Evolutionary conservation across 2,113 vertebrate genomes (phyloP).

Genomic region (Catharus bicknelli): DNA sequence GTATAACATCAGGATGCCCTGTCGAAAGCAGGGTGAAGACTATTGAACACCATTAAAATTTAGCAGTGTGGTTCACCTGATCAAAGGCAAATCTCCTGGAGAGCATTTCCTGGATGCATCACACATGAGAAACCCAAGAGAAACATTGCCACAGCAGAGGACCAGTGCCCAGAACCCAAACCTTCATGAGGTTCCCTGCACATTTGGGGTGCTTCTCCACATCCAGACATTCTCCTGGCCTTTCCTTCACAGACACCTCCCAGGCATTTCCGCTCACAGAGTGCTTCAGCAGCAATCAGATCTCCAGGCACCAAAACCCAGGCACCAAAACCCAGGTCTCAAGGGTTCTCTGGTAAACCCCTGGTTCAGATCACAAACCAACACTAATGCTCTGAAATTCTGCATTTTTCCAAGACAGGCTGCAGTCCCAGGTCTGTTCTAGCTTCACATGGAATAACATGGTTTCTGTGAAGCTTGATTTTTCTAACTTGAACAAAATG

Average conservation of each 20-base stretch:
- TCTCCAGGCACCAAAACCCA: neutral
- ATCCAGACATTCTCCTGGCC: neutral
- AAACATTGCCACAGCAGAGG: neutral
- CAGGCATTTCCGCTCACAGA: neutral
- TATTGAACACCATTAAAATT: neutral
- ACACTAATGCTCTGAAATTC: neutral
- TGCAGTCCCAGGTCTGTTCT: neutral
- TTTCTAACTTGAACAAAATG: neutral
- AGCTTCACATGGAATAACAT: neutral
- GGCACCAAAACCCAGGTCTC: neutral
- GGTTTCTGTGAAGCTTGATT: neutral
- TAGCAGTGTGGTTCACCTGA: neutral
- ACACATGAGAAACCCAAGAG: neutral
- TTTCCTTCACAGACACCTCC: neutral
- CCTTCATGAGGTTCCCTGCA: neutral
- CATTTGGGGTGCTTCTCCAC: neutral
- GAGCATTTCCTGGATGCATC: neutral
- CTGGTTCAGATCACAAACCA: neutral
- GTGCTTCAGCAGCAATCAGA: neutral
- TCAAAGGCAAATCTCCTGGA: neutral
- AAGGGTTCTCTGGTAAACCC: neutral
- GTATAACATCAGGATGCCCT: neutral
- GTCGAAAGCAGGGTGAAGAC: neutral
- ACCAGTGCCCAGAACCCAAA: neutral
- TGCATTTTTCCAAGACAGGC: neutral